phyloP scores from a whole-genome alignment of 2,797 vertebrate genomes.

The Balearica regulorum region DNA sequence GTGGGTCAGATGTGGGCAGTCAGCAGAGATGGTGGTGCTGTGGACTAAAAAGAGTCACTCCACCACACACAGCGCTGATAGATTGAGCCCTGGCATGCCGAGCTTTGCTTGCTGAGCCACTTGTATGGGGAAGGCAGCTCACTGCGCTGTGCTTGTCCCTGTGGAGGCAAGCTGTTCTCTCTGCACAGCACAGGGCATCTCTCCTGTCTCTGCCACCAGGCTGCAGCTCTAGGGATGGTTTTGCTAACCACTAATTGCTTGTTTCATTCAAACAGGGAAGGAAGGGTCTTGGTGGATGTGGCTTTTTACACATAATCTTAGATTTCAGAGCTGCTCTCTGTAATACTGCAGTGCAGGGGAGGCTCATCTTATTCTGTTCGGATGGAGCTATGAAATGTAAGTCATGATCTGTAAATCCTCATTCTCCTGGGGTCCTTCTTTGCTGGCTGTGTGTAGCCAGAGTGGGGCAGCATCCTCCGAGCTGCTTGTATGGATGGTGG shows the following conservation, averaged over 20 bases:
- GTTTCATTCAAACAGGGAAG: neutral
- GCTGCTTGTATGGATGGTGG: neutral
- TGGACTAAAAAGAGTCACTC: neutral
- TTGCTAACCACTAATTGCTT: neutral
- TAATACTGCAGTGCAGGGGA: neutral
- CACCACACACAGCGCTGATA: fast-evolving
- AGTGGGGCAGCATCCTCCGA: neutral
- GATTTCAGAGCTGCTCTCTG: neutral
- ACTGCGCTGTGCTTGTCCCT: fast-evolving
- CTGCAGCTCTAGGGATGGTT: neutral
- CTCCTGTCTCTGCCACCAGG: neutral
- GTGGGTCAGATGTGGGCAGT: neutral
- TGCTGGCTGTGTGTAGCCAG: neutral
- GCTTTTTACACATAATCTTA: neutral
- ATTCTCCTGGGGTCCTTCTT: neutral
- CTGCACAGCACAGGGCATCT: neutral
- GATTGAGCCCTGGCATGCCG: neutral
- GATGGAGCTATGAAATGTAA: neutral
- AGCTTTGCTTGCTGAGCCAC: fast-evolving
- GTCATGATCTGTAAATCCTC: neutral
- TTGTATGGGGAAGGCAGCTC: neutral
- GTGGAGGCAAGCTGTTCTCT: neutral
- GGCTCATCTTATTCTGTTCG: neutral
- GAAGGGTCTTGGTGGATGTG: neutral
- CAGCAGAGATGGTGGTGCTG: neutral